phyloP scores from a whole-genome alignment of 2,797 vertebrate species.

The Corythornis leucogaster region DNA sequence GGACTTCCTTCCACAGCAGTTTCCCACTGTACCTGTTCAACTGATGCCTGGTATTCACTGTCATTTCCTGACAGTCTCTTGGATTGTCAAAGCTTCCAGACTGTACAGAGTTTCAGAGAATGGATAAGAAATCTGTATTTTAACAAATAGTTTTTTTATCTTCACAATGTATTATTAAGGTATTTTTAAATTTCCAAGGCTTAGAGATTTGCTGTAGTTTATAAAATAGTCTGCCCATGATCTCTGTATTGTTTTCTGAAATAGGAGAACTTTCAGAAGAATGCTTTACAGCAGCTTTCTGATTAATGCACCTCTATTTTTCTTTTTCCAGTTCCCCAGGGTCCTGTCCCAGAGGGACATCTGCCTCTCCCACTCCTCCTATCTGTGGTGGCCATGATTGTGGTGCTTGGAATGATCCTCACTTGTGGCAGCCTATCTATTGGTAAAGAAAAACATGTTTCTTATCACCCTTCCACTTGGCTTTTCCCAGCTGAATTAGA shows the following conservation, averaged over 20 bases:
- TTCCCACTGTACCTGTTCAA: conserved; percentile 10
- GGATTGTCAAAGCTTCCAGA: neutral
- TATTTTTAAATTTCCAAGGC: neutral
- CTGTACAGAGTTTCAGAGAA: neutral
- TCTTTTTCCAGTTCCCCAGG: conserved; percentile 65
- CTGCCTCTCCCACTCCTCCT: conserved; percentile 85
- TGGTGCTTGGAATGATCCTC: conserved; percentile 83
- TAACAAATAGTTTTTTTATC: neutral
- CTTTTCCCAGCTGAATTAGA: neutral
- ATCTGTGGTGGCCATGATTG: conserved; percentile 84
- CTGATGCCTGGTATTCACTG: neutral
- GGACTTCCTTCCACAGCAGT: conserved; percentile 18
- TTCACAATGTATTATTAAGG: neutral
- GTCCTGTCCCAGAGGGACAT: conserved; percentile 70
- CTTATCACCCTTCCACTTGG: neutral
- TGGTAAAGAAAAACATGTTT: conserved; percentile 82
- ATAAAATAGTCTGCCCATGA: neutral
- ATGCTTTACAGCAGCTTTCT: neutral
- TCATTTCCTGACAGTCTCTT: neutral
- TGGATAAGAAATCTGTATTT: neutral
- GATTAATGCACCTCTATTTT: neutral
- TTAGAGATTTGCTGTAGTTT: neutral
- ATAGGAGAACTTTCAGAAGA: neutral
- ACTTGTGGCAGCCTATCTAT: conserved; percentile 87
- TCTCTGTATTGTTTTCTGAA: neutral